These are phyloP conservation scores for Vipera ursinii DNA, from an alignment of 2,797 vertebrate genomes.

Conservation along the genomic window DNA sequence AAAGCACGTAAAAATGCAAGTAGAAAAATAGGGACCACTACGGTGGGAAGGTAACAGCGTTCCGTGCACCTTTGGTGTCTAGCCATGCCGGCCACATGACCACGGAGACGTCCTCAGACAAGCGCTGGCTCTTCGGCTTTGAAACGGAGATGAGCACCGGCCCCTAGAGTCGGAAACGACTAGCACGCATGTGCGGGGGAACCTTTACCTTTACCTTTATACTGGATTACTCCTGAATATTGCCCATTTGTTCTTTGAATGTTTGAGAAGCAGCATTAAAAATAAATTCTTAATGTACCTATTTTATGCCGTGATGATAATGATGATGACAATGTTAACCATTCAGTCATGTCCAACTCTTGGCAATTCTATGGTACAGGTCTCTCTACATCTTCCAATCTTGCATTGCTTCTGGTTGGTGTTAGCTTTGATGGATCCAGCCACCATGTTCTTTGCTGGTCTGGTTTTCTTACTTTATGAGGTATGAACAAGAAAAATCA, in stretches of 20 bases:
- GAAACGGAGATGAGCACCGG: no score
- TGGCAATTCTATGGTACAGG: not conserved
- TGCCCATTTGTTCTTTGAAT: not conserved
- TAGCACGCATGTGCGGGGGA: no score
- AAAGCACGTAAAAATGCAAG: no score
- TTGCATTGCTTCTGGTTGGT: not conserved
- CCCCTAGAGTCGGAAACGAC: no score
- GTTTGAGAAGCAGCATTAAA: not conserved
- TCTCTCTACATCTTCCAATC: not conserved
- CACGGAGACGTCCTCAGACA: no score
- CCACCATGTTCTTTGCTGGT: not conserved
- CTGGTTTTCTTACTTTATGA: not conserved
- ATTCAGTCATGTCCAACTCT: not conserved
- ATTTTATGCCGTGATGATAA: not conserved
- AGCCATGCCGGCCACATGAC: no score
- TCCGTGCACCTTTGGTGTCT: no score
- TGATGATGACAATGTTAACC: not conserved
- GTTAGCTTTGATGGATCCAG: not conserved
- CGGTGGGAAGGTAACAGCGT: no score
- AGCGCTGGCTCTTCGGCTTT: no score
- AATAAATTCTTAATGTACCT: not conserved
- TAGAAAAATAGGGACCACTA: no score
- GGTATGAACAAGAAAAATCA: not conserved
- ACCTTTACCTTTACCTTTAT: no score
- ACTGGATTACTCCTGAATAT: not conserved